These are phyloP conservation scores for Sapajus apella DNA, from an alignment of 2,113 vertebrate genomes.

Conservation along the genomic window DNA sequence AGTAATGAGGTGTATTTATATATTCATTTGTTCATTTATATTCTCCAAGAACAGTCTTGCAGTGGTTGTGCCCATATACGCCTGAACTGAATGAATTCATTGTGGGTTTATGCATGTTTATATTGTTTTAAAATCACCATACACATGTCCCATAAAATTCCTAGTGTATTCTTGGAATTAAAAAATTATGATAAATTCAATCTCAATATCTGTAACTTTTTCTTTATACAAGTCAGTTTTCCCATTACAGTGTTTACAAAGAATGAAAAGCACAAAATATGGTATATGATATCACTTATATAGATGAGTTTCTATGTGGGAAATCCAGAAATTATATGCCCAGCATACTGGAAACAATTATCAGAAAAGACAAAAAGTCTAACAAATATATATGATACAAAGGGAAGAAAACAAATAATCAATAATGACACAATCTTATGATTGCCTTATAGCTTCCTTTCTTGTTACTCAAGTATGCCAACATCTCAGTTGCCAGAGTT, in stretches of 20 bases:
- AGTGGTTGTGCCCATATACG: background rate
- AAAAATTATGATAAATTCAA: background rate
- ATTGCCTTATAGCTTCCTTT: background rate
- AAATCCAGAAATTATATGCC: background rate
- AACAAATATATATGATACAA: background rate
- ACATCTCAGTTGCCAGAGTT: background rate
- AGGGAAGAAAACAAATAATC: background rate
- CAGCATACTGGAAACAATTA: background rate
- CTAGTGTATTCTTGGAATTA: background rate
- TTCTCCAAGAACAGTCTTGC: background rate
- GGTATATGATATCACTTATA: background rate
- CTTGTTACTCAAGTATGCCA: background rate
- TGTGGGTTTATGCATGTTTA: background rate
- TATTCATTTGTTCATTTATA: background rate
- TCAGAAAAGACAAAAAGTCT: background rate
- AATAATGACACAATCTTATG: background rate
- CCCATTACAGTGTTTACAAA: background rate
- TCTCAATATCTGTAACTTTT: background rate
- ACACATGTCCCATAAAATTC: background rate
- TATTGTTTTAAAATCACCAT: background rate
- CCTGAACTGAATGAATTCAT: background rate
- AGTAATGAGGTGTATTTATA: background rate
- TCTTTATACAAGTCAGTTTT: background rate
- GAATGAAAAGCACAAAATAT: background rate
- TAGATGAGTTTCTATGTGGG: background rate